These are phyloP conservation scores for Lithophane ornitopus DNA, from an alignment of 2,888 invertebrate species.

Conservation along the genomic window DNA sequence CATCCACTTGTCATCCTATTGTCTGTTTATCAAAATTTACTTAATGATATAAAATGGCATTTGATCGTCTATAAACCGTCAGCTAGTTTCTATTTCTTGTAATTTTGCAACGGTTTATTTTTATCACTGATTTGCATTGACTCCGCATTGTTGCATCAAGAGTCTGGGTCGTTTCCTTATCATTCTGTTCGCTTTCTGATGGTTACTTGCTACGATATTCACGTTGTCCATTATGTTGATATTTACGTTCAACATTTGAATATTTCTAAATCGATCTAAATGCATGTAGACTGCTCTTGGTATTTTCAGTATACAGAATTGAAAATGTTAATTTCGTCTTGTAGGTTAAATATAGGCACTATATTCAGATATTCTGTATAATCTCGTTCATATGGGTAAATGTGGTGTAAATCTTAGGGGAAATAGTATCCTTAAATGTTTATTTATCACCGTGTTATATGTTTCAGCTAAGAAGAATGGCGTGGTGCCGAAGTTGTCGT, in stretches of 20 bases:
- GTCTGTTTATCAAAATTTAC: conserved; percentile 12
- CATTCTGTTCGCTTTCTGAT: conserved; percentile 49
- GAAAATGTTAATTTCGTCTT: conserved; percentile 2
- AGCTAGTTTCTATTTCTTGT: conserved; percentile 28
- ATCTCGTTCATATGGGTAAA: not conserved
- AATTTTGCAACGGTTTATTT: conserved; percentile 45
- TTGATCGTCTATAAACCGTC: not conserved
- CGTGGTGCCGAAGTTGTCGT: conserved; percentile 86
- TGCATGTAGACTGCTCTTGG: conserved; percentile 16
- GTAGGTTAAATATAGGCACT: not conserved
- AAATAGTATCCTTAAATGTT: not conserved
- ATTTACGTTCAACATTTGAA: conserved; percentile 34
- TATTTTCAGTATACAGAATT: conserved; percentile 6
- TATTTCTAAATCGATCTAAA: conserved; percentile 38
- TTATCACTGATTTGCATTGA: conserved; percentile 54
- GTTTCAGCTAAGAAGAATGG: conserved; percentile 88
- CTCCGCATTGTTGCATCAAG: conserved; percentile 45
- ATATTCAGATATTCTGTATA: not conserved
- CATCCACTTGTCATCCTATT: conserved; percentile 13
- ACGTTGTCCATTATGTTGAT: conserved; percentile 34
- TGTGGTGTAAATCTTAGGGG: not conserved
- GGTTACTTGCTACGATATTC: conserved; percentile 35
- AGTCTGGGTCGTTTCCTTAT: conserved; percentile 57
- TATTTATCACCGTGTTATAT: conserved; percentile 31
- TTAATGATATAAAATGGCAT: conserved; percentile 11